Percentiles rank a stretch among this genome's conserved stretches.
Evolutionary conservation across 37 sponge, comb jelly and placozoan species (phyloP).

Genomic region (Petrosia ficiformis): DNA sequence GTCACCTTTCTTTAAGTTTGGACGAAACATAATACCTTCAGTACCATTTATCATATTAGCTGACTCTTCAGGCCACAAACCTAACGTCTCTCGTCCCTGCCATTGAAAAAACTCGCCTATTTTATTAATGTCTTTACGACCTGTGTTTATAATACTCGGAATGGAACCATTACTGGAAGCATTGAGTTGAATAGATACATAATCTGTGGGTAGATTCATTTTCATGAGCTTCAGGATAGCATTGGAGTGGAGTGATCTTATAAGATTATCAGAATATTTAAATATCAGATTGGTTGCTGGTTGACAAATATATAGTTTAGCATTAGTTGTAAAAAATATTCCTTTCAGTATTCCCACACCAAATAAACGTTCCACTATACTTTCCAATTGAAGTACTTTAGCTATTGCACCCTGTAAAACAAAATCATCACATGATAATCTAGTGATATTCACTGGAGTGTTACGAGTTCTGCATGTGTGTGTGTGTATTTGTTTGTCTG

Average conservation of each 20-base stretch:
- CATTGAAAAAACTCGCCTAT: slow-evolving; percentile 70
- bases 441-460: no score
- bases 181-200: slow-evolving; percentile 54
- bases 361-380: not conserved
- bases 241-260: slow-evolving; percentile 30
- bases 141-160: slow-evolving; percentile 63
- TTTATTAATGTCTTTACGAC: slow-evolving; percentile 32
- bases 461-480: no score
- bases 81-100: slow-evolving; percentile 42
- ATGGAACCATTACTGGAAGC: slow-evolving; percentile 33
- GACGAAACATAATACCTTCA: slow-evolving; percentile 84
- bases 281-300: slow-evolving; percentile 57
- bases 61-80: slow-evolving; percentile 34
- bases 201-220: slow-evolving; percentile 6
- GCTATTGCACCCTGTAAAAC: slow-evolving; percentile 29
- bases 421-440: not conserved
- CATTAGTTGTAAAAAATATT: not conserved
- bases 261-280: slow-evolving; percentile 63
- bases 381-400: not conserved
- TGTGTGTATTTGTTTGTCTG: no score
- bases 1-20: slow-evolving; percentile 57
- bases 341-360: not conserved
- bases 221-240: not conserved
- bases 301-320: slow-evolving; percentile 36
- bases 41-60: slow-evolving; percentile 74